phyloP scores from a whole-genome alignment of 2,888 invertebrate genomes.

The Microdon myrmicae region DNA sequence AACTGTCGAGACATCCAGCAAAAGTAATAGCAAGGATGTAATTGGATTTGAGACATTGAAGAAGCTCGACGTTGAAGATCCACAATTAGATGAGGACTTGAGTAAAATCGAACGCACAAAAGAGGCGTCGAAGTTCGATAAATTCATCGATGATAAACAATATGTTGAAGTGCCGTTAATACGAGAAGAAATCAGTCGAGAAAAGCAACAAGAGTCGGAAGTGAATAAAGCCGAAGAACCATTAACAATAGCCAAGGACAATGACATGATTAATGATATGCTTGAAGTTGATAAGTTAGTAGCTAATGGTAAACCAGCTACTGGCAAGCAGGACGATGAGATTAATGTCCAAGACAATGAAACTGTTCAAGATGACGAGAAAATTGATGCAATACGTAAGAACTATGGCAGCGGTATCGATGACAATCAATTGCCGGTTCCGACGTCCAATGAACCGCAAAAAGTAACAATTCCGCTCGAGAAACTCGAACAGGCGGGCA shows the following conservation, averaged over 20 bases:
- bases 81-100: slow-evolving; percentile 48
- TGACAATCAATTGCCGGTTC: slow-evolving; percentile 66
- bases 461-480: slow-evolving; percentile 69
- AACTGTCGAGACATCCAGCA: slow-evolving; percentile 53
- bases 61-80: slow-evolving; percentile 59
- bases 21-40: slow-evolving; percentile 65
- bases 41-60: slow-evolving; percentile 66
- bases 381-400: slow-evolving; percentile 69
- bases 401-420: slow-evolving; percentile 66
- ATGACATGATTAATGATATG: slow-evolving; percentile 48
- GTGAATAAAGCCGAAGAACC: slow-evolving; percentile 44
- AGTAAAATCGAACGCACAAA: slow-evolving; percentile 54
- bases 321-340: slow-evolving; percentile 57
- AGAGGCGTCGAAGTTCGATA: slow-evolving; percentile 65
- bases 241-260: slow-evolving; percentile 53
- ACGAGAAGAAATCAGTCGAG: slow-evolving; percentile 59
- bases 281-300: slow-evolving; percentile 55
- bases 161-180: slow-evolving; percentile 66
- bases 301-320: slow-evolving; percentile 56
- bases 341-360: slow-evolving; percentile 63
- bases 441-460: slow-evolving; percentile 68
- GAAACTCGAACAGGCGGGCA: slow-evolving; percentile 68
- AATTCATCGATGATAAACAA: slow-evolving; percentile 65
- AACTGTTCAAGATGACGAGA: slow-evolving; percentile 69
- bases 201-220: slow-evolving; percentile 62